Conservation (phyloP, 2,113 vertebrate species). For the Brachypodius melanocephalos region DNA sequence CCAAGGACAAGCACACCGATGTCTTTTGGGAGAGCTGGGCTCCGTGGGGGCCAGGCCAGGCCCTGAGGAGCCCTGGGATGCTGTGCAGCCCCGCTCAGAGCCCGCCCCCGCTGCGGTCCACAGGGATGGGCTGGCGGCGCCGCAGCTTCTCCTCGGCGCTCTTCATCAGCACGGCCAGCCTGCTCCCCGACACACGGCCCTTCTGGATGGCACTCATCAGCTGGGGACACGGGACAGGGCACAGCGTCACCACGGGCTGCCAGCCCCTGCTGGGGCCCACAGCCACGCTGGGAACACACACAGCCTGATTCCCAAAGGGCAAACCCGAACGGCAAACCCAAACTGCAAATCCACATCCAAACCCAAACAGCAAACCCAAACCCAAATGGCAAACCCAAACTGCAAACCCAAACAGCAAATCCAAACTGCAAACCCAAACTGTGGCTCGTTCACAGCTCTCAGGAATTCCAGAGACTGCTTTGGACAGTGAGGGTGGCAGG, state of each 20-base stretch:
- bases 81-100: constrained; percentile 69
- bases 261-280: background rate
- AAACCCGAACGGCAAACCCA: too few species aligned
- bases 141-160: constrained; percentile 88
- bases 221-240: constrained; percentile 57
- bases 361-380: too few species aligned
- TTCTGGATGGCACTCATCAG: constrained; percentile 97
- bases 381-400: too few species aligned
- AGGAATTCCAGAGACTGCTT: rapidly evolving
- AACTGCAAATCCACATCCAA: too few species aligned
- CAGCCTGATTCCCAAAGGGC: too few species aligned
- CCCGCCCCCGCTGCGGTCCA: constrained; percentile 93
- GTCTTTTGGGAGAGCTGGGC: background rate
- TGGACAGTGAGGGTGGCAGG: background rate
- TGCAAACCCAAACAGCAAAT: too few species aligned
- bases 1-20: background rate
- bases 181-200: constrained; percentile 90
- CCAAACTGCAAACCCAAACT: too few species aligned
- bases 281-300: rapidly evolving
- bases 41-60: too few species aligned
- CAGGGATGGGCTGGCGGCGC: constrained; percentile 80
- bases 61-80: constrained; percentile 66
- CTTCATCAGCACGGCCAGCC: constrained; percentile 93
- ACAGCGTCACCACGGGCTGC: background rate
- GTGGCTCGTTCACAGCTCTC: background rate